These are phyloP conservation scores for Lophura nycthemera DNA, from an alignment of 2,113 vertebrate genomes.

Conservation along the genomic window DNA sequence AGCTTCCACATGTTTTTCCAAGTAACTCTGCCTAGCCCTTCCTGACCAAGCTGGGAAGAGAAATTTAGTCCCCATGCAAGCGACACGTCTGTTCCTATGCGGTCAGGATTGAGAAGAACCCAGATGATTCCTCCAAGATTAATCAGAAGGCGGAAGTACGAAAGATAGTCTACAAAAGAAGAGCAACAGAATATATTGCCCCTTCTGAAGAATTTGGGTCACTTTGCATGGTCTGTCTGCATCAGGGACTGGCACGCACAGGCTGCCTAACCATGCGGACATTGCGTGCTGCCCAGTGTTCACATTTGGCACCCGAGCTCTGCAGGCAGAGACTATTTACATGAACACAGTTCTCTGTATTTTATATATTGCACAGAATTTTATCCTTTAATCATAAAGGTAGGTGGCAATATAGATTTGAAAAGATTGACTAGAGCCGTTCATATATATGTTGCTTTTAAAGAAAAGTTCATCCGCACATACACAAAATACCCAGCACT, in stretches of 20 bases:
- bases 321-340: neutral
- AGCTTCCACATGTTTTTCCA: neutral
- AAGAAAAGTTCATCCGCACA: neutral
- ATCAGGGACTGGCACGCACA: accelerated
- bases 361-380: neutral
- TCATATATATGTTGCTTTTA: neutral
- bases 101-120: neutral
- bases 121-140: neutral
- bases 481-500: neutral
- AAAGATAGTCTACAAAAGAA: neutral
- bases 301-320: neutral
- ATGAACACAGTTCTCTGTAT: neutral
- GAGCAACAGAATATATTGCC: neutral
- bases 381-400: neutral
- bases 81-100: neutral
- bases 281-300: accelerated
- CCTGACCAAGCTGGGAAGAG: neutral
- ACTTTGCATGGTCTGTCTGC: neutral
- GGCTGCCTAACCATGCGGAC: accelerated
- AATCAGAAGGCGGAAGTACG: neutral
- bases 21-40: neutral
- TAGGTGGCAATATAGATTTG: neutral
- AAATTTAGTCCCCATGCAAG: neutral
- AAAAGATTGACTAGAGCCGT: neutral
- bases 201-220: neutral